Percentiles rank a stretch among this genome's conserved stretches.
Conservation (phyloP, 2,113 vertebrate species). For the Ictalurus furcatus region DNA sequence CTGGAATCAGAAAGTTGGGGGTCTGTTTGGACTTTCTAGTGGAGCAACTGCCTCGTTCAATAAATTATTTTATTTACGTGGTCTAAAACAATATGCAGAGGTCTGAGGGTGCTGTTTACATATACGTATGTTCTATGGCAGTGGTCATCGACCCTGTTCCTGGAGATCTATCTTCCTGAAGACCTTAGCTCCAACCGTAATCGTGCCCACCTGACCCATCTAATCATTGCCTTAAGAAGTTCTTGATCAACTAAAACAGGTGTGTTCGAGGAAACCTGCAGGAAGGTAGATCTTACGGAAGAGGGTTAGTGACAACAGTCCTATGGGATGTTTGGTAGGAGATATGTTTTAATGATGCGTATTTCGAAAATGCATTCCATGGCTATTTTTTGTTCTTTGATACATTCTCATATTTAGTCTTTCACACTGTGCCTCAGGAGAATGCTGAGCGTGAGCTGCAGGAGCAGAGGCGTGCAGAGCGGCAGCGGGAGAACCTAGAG, state of each 20-base stretch:
- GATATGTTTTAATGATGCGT: background rate
- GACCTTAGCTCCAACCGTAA: too few relatives aligned
- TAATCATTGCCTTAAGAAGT: too few relatives aligned
- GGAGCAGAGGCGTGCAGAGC: constrained; percentile 72
- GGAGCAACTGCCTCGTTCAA: background rate
- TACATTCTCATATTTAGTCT: background rate
- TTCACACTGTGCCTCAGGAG: constrained; percentile 63
- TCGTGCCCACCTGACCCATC: too few relatives aligned
- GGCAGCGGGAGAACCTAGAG: constrained; percentile 68
- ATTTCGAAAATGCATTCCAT: background rate
- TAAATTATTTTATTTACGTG: background rate
- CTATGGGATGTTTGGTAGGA: background rate
- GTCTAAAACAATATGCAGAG: background rate
- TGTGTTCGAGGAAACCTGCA: too few relatives aligned
- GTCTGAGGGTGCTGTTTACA: background rate
- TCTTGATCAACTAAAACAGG: too few relatives aligned
- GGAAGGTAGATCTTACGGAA: too few relatives aligned
- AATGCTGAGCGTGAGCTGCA: constrained; percentile 75
- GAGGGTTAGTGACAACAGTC: background rate
- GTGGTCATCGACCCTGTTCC: too few relatives aligned
- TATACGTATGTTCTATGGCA: background rate
- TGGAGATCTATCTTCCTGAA: too few relatives aligned
- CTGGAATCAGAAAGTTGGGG: background rate
- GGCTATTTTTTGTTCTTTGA: background rate
- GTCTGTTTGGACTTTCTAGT: background rate